Conservation (phyloP, 1,140 invertebrate species). For the Trachymyrmex septentrionalis region DNA sequence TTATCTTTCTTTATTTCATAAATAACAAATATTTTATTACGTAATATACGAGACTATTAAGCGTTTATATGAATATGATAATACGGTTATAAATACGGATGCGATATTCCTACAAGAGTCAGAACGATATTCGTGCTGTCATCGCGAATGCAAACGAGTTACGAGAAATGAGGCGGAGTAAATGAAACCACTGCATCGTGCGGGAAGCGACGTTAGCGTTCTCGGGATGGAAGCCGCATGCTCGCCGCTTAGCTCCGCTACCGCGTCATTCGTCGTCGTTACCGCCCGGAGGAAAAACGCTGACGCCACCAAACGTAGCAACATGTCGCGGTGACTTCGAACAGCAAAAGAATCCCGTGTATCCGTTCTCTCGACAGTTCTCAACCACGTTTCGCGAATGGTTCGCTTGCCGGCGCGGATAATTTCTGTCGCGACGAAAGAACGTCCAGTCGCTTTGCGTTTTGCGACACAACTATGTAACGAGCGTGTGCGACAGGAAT, state of each 20-base stretch:
- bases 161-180: constrained; percentile 53
- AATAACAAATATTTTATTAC: not conserved
- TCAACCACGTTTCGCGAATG: constrained; percentile 4
- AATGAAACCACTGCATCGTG: constrained; percentile 33
- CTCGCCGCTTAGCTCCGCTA: constrained; percentile 33
- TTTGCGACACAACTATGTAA: not conserved
- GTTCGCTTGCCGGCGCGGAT: not conserved
- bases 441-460: constrained; percentile 33
- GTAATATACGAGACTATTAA: too few species aligned
- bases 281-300: constrained; percentile 54
- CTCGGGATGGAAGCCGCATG: constrained; percentile 46
- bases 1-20: not conserved
- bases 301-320: constrained; percentile 49
- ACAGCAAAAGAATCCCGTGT: constrained; percentile 9
- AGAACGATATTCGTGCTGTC: constrained; percentile 27
- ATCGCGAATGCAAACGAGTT: constrained; percentile 49
- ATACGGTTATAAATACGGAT: not conserved
- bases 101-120: constrained; percentile 28
- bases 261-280: constrained; percentile 50
- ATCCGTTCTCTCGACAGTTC: constrained; percentile 23
- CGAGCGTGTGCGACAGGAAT: constrained; percentile 31
- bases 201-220: constrained; percentile 30
- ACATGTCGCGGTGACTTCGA: constrained; percentile 31
- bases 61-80: not conserved
- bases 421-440: constrained; percentile 2